Evolutionary conservation across 2,113 vertebrate species (phyloP).

Genomic region (Bujurquina vittata): DNA sequence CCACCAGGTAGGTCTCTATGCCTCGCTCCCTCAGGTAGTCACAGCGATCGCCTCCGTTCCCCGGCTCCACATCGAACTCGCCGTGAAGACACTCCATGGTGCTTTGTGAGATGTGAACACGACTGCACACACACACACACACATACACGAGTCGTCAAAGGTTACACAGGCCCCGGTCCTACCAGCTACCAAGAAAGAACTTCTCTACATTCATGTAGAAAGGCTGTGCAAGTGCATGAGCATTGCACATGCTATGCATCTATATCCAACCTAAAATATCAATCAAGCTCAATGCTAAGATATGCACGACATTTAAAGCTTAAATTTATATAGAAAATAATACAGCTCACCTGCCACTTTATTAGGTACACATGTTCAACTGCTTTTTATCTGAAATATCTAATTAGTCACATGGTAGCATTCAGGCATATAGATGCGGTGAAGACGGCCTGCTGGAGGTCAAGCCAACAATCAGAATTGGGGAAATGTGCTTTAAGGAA

Average conservation of each 20-base stretch:
- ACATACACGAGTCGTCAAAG: neutral
- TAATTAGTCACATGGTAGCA: neutral
- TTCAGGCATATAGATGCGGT: neutral
- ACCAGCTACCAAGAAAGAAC: too few relatives aligned
- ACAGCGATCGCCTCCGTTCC: slow-evolving; percentile 88
- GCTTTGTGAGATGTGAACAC: slow-evolving; percentile 95
- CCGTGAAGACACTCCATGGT: slow-evolving; percentile 92
- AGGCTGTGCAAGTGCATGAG: neutral
- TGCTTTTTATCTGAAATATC: too few relatives aligned
- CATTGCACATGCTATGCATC: neutral
- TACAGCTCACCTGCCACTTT: neutral
- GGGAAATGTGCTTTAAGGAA: neutral
- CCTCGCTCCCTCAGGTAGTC: slow-evolving; percentile 93
- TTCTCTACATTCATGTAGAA: neutral
- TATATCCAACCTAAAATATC: neutral
- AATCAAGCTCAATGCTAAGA: neutral
- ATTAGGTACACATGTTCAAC: too few relatives aligned
- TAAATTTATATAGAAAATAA: neutral
- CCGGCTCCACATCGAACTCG: slow-evolving; percentile 92
- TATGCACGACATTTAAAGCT: neutral
- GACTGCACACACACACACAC: slow-evolving; percentile 74
- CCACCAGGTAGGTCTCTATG: slow-evolving; percentile 89
- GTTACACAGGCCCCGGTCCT: neutral
- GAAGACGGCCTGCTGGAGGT: neutral
- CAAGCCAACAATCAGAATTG: neutral